Base-by-base conservation (phyloP, 2,888 invertebrate species). In the Ecdyonurus torrentis region DNA sequence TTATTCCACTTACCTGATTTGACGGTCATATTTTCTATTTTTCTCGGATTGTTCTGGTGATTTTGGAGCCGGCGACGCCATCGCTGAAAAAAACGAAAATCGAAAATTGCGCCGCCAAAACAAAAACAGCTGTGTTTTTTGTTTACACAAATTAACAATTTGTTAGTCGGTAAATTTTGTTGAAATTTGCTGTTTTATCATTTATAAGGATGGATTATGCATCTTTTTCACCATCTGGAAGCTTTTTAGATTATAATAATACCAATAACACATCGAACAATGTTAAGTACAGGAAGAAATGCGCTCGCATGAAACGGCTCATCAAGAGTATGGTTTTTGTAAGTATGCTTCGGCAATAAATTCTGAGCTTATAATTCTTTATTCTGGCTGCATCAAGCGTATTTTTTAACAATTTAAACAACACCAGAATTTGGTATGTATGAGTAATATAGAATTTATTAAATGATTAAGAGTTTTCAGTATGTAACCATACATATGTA, bases 21-120 rank as follows among this genome's bases (percentile, higher is more conserved):
- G 90, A 70, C 90, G 80, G 75, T 90, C 90, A 71, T 90, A 90
- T 77, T 86, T 88, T 72, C 85, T 83, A 67, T 78, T 83, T 74
- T 86, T 88, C 70, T 88, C 86, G 67, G 82, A 83, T 71, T 84
- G 83, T 70, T 85, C 86, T 10, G 85, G 84, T n/a, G 85, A 85
- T 73, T 85, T 84, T 5, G 85, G 84, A 65, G 83, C 82, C 59
- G 83, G 84, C 25, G 84, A 85, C 67, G 84, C 83, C 84, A 84
- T 84, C 37, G 37, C 37, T 37, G 37, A 37, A 10, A 15, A n/a
- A 37, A 37, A 37, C 37, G 15, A 37, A 37, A 37, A 37, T 10
- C 37, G 37, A 15, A 5, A 15, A 37, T n/a, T n/a, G n/a, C 37
- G 37, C 37, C 37, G 37, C 37, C 37, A 37, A 37, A 37, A 37